Evolutionary conservation across 1,140 invertebrate genomes (phyloP).

Genomic region (Lucilia sericata): DNA sequence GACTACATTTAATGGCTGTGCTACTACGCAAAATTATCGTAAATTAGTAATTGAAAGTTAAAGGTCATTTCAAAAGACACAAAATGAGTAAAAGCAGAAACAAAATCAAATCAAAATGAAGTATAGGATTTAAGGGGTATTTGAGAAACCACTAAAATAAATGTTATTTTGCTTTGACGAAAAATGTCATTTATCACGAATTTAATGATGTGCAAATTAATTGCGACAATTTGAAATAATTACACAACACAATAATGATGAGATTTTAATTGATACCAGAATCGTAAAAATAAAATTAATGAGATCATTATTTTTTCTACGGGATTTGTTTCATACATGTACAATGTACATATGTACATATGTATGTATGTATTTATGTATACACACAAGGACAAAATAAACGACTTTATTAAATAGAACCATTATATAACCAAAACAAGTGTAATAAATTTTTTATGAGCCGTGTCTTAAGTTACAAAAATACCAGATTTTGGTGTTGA

Average conservation of each 20-base stretch:
- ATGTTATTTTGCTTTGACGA: background rate
- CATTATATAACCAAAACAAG: background rate
- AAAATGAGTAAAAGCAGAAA: background rate
- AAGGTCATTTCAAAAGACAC: background rate
- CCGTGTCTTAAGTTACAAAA: background rate
- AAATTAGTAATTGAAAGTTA: constrained; percentile 9
- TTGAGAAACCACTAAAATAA: background rate
- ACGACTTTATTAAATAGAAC: background rate
- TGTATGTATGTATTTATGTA: no score
- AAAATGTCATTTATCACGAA: constrained; percentile 31
- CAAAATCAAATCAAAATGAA: background rate
- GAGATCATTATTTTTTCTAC: no score
- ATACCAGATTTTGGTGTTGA: background rate
- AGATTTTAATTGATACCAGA: constrained; percentile 14
- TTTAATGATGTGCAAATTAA: constrained; percentile 42
- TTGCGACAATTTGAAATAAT: constrained; percentile 35
- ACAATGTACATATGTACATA: no score
- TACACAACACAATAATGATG: constrained; percentile 25
- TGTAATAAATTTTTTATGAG: background rate
- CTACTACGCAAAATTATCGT: background rate
- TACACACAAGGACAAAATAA: no score
- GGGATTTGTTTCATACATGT: no score
- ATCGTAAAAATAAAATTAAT: no score
- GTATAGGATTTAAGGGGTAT: background rate
- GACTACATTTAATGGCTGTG: background rate